Base-by-base conservation (phyloP, 1,140 invertebrate species). In the Steinernema feltiae region DNA sequence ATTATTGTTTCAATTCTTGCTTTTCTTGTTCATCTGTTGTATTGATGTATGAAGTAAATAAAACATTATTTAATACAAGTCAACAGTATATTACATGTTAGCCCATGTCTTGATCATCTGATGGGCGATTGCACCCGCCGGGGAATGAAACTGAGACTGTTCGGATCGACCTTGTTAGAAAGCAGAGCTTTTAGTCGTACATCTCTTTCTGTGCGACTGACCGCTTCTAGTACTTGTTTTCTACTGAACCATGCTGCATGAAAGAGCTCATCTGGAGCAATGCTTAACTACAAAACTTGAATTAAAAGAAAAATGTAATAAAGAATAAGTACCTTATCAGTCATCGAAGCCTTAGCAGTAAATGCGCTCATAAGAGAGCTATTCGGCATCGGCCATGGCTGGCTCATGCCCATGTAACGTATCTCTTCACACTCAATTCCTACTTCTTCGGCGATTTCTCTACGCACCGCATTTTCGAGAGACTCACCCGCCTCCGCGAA, bases 391-490 rank as follows among this genome's bases (percentile, higher is more conserved):
- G 90, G 89, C 90, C 90, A 90, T 41, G 90, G 88, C 80, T 90
- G 90, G 71, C 88, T 89, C 32, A 77, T 48, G 7, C 87, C 87
- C 73, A 89, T 86, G 77, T 90, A 90, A 30, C 87, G 81, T 21
- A 90, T 87, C n/a, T 84, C 76, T 1, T 87, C 86, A 7, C 89
- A 88, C 63, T 88, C 87, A 12, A 91, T 80, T n/a, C 89, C 90
- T 76, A 89, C 88, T 85, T 90, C 90, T 82, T 91, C 90, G 29
- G 88, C 88, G 0, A 90, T 88, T 83, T 91, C 90, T 69, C 90
- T 80, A 48, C 87, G 76, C n/a, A 89, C 89, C 31, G 88, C 88
- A 74, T 89, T 88, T 78, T 90, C 88, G 32, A 90, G 81, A 31
- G 86, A 87, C 85, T 91, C 90, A 18, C 90, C 90, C 88, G 80